A percentile compares a stretch with the other conserved stretches of the same genome.
These are phyloP conservation scores for Lepidurus arcticus DNA, from an alignment of 1,140 invertebrate genomes.

Conservation along the genomic window DNA sequence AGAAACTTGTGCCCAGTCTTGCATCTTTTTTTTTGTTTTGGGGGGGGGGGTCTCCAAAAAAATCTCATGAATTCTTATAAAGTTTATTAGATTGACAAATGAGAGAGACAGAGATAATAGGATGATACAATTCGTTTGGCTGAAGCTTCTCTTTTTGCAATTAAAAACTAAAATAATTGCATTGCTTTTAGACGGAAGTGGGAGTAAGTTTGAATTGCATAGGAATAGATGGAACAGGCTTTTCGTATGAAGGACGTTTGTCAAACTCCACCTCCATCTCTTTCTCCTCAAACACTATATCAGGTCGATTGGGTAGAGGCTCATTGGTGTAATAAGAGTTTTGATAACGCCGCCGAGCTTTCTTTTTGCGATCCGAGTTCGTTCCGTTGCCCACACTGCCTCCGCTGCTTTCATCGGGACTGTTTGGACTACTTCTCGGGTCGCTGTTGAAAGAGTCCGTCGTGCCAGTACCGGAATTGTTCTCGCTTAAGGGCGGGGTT, in stretches of 20 bases:
- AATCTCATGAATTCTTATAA: too few species aligned
- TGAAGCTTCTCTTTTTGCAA: background rate
- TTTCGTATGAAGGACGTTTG: background rate
- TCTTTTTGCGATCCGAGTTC: slow-evolving; percentile 27
- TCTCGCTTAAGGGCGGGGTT: background rate
- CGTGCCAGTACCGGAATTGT: background rate
- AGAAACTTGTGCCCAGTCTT: background rate
- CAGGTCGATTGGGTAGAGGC: slow-evolving; percentile 65
- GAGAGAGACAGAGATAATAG: background rate
- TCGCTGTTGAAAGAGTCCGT: slow-evolving; percentile 22
- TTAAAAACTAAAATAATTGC: background rate
- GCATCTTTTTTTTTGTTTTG: background rate
- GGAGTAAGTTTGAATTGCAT: slow-evolving; percentile 4
- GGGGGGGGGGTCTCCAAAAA: too few species aligned
- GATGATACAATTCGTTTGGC: background rate
- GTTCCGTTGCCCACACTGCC: background rate
- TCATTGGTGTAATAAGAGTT: slow-evolving; percentile 73
- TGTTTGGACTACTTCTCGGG: slow-evolving; percentile 10
- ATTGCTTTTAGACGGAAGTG: background rate
- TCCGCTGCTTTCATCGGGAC: slow-evolving; percentile 24
- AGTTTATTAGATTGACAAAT: too few species aligned
- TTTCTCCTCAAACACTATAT: slow-evolving; percentile 71
- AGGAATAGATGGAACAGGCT: background rate
- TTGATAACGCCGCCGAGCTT: slow-evolving; percentile 53
- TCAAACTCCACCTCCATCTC: slow-evolving; percentile 60